Evolutionary conservation across 2,113 vertebrate species (phyloP).

Genomic region (Hystrix cristata): DNA sequence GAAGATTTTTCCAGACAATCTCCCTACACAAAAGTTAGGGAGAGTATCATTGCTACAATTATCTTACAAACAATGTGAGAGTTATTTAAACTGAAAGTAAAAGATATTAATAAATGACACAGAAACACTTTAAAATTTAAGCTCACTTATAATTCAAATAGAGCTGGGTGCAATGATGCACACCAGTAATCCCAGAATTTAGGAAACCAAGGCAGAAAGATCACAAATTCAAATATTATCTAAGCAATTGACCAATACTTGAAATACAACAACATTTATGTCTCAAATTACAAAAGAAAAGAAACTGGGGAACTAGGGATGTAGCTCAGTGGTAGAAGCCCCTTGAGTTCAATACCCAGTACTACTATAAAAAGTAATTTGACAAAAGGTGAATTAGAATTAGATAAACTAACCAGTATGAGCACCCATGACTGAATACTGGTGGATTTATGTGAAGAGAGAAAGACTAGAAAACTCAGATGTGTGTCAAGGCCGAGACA

Average conservation of each 20-base stretch:
- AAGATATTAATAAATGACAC: neutral
- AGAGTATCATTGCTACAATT: neutral
- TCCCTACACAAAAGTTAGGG: neutral
- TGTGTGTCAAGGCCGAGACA: neutral
- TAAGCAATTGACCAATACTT: neutral
- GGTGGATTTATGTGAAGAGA: neutral
- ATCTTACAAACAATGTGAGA: neutral
- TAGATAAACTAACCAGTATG: neutral
- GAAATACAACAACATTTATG: too few species aligned
- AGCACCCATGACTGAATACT: neutral
- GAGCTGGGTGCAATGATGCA: neutral
- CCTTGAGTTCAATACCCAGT: neutral
- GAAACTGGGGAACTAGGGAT: neutral
- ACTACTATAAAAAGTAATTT: neutral
- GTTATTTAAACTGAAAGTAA: neutral
- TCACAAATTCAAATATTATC: neutral
- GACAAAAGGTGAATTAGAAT: neutral
- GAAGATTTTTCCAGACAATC: neutral
- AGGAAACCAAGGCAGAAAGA: neutral
- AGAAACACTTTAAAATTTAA: neutral
- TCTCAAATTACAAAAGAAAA: neutral
- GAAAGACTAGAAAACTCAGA: neutral
- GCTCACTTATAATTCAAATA: neutral
- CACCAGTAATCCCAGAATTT: neutral
- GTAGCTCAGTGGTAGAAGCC: neutral